Conservation (phyloP, 2,888 invertebrate genomes). For the Lycophotia porphyrea region DNA sequence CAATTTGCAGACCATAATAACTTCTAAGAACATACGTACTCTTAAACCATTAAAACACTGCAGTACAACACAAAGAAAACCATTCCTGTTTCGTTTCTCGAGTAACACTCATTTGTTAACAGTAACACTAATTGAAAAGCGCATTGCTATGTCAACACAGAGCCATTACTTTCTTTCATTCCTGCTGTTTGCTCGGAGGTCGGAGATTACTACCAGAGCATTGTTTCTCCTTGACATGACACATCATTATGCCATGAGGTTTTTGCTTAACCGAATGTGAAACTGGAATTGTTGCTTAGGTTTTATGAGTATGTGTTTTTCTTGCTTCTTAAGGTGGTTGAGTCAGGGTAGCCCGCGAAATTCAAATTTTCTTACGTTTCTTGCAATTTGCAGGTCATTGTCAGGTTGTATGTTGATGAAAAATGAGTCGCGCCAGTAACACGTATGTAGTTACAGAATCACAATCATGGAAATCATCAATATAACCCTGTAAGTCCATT, state of each 20-base stretch:
- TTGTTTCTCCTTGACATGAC: slow-evolving; percentile 15
- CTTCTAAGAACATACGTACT: neutral
- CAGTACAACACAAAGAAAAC: neutral
- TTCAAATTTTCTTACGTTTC: too few relatives aligned
- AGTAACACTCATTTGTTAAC: slow-evolving; percentile 33
- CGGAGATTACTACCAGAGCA: slow-evolving; percentile 6
- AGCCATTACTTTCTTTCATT: slow-evolving; percentile 27
- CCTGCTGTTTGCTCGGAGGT: slow-evolving; percentile 3
- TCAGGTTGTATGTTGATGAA: too few relatives aligned
- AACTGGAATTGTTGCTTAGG: neutral
- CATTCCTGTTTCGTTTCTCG: neutral
- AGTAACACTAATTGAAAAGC: slow-evolving; percentile 42
- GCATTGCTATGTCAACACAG: slow-evolving; percentile 34
- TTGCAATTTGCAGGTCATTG: too few relatives aligned
- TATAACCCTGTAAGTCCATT: too few relatives aligned
- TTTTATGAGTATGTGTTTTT: neutral
- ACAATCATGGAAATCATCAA: too few relatives aligned
- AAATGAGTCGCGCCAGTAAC: too few relatives aligned
- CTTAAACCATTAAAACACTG: neutral
- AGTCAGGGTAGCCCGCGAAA: too few relatives aligned
- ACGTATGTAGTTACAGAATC: too few relatives aligned
- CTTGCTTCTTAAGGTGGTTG: too few relatives aligned
- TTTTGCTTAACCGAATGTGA: slow-evolving; percentile 14
- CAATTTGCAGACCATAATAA: neutral
- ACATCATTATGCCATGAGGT: slow-evolving; percentile 20